These are phyloP conservation scores for Eustalomyia histrio DNA, from an alignment of 2,888 invertebrate genomes.

Conservation along the genomic window DNA sequence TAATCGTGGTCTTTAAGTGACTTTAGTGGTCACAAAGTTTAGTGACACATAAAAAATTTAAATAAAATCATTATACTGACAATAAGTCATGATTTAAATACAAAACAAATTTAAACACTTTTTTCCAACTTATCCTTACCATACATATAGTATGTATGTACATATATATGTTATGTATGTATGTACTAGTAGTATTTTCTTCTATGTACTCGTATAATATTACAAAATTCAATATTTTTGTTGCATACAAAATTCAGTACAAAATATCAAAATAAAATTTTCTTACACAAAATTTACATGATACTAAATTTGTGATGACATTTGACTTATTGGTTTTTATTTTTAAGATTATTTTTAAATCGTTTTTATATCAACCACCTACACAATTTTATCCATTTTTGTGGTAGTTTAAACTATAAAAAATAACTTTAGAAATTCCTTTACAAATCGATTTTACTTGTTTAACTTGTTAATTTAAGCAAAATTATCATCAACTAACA, in stretches of 20 bases:
- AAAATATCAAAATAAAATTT: constrained; percentile 12
- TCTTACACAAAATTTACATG: not conserved
- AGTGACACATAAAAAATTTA: constrained; percentile 64
- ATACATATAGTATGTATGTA: too few species aligned
- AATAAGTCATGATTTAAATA: constrained; percentile 44
- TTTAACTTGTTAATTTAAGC: constrained; percentile 56
- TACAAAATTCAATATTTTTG: constrained; percentile 30
- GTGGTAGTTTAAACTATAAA: constrained; percentile 26
- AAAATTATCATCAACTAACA: constrained; percentile 39
- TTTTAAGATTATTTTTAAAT: constrained; percentile 30
- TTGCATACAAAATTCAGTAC: constrained; percentile 21
- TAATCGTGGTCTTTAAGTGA: constrained; percentile 63
- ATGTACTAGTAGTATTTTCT: not conserved
- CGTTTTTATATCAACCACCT: constrained; percentile 46
- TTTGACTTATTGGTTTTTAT: constrained; percentile 53
- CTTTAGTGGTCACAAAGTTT: constrained; percentile 63
- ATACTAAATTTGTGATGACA: constrained; percentile 52
- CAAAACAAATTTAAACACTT: constrained; percentile 28
- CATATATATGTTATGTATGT: too few species aligned
- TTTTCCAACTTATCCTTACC: not conserved
- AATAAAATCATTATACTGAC: constrained; percentile 60
- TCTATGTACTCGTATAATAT: constrained; percentile 15
- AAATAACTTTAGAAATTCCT: constrained; percentile 37
- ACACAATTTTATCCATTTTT: constrained; percentile 49
- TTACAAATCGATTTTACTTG: constrained; percentile 61